Base-by-base conservation (phyloP, 92 coral and sea anemone genomes). In the Phenganax stokvisi region DNA sequence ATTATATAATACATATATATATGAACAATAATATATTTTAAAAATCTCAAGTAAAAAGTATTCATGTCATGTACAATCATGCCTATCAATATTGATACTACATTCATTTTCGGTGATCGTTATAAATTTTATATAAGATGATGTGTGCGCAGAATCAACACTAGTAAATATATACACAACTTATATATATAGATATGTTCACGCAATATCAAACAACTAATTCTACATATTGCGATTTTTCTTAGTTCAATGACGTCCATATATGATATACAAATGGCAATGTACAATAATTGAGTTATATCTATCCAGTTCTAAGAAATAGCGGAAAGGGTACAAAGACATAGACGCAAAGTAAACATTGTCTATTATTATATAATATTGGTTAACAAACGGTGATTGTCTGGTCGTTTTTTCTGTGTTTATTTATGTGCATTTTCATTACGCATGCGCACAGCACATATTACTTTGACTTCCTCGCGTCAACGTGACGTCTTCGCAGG, bases 1-100 rank as follows among this genome's bases (percentile, higher is more conserved):
- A 68, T 28, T n/a, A 29, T 37, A 37, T 37, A 68, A 68, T 6
- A 27, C 12, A 27, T 3, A 30, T 68, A 28, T 28, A 17, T 68
- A 68, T 68, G 53, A 68, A 68, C 73, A 68, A 68, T 66, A 66
- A 66, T 68, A 68, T 68, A 68, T 68, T 68, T 68, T 68, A 28
- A 68, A 68, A 68, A 68, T 68, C 47, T 68, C 54, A 68, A 68
- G 52, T 68, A 68, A 68, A 68, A 68, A 68, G 29, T 51, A 30
- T 68, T 6, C 54, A 29, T 68, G 53, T 17, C 47, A 68, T 68
- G 37, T 68, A 68, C 47, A 68, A 68, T 68, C 73, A 68, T 68
- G 16, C 2, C 7, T 68, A 68, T 68, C 31, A 68, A 68, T 52
- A 68, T 68, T 66, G 12, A 68, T 68, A 68, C 30, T 64, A 29